These are phyloP conservation scores for Megaleporinus macrocephalus DNA, from an alignment of 2,113 vertebrate species.

Conservation along the genomic window DNA sequence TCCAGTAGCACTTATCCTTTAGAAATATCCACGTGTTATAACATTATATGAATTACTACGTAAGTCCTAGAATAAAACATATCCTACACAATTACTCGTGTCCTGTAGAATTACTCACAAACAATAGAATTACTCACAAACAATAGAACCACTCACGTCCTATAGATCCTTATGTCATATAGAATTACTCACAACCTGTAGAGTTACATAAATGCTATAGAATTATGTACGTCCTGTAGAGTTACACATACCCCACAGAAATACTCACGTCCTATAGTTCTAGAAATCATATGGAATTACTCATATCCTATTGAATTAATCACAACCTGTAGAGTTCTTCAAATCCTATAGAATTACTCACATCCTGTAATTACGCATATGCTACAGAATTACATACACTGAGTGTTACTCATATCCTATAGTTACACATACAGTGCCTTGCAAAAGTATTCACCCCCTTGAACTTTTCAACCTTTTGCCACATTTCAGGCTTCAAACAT, in stretches of 20 bases:
- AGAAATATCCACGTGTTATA: too few species aligned
- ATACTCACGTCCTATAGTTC: not conserved
- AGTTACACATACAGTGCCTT: too few species aligned
- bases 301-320: not conserved
- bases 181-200: not conserved
- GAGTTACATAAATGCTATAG: not conserved
- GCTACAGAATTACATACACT: too few species aligned
- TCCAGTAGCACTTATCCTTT: too few species aligned
- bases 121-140: not conserved
- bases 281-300: not conserved
- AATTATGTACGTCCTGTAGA: not conserved
- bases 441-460: too few species aligned
- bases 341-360: not conserved
- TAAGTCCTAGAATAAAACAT: not conserved
- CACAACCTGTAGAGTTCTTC: not conserved
- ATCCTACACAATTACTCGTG: not conserved
- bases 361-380: too few species aligned
- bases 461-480: too few species aligned
- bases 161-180: not conserved
- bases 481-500: too few species aligned
- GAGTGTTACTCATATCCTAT: not conserved
- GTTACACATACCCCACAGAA: too few species aligned
- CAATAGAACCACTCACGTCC: not conserved
- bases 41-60: too few species aligned
- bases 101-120: not conserved